These are phyloP conservation scores for Propithecus deckenii DNA, from an alignment of 2,797 vertebrate species.

Conservation along the genomic window DNA sequence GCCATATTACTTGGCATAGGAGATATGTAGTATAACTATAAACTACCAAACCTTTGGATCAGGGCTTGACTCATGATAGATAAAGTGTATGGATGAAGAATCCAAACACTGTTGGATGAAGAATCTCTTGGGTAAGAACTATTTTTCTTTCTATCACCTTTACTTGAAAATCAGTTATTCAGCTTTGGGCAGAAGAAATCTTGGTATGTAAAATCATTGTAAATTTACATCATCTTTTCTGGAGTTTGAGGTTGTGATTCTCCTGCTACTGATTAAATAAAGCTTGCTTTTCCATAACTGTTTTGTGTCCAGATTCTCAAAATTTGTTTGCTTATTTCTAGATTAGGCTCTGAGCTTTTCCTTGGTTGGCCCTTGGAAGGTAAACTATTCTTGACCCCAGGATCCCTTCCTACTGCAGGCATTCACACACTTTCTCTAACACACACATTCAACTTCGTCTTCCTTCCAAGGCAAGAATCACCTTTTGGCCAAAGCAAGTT, in stretches of 20 bases:
- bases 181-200: constrained; percentile 8
- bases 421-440: not conserved
- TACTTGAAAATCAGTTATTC: not conserved
- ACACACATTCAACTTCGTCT: not conserved
- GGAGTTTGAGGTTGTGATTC: constrained; percentile 13
- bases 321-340: constrained; percentile 12
- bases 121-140: constrained; percentile 20
- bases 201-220: constrained; percentile 21
- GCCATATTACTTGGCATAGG: not conserved
- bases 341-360: not conserved
- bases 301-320: constrained; percentile 71
- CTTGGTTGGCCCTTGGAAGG: not conserved
- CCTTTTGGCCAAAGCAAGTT: not conserved
- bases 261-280: constrained; percentile 70
- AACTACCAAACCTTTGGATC: not conserved
- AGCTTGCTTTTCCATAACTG: constrained; percentile 54
- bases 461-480: not conserved
- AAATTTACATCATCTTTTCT: not conserved
- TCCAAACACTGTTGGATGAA: not conserved
- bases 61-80: constrained; percentile 3
- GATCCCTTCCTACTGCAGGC: not conserved
- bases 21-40: not conserved
- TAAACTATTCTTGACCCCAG: not conserved
- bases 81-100: not conserved
- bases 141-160: constrained; percentile 17